Evolutionary conservation across 2,797 vertebrate species (phyloP).

Genomic region (Ataeniobius toweri): DNA sequence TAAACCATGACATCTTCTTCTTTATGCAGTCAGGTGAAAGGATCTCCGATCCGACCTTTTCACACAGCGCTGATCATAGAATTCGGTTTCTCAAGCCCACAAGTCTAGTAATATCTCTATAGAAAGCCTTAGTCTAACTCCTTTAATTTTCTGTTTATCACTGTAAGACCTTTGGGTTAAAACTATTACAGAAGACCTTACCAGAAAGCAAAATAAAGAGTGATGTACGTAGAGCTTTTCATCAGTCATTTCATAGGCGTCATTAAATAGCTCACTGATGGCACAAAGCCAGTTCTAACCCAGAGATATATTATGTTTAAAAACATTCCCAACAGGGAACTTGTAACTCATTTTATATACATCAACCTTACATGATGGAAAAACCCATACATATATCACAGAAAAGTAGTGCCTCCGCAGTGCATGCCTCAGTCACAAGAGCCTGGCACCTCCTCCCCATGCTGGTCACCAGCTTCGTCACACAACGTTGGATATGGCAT

Average conservation of each 20-base stretch:
- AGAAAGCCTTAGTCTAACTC: no score
- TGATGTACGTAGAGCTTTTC: neutral
- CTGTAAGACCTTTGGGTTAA: neutral
- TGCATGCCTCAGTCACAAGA: no score
- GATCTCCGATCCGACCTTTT: neutral
- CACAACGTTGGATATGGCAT: no score
- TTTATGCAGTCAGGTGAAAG: neutral
- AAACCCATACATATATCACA: no score
- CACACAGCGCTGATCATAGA: neutral
- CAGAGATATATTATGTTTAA: neutral
- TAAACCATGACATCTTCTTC: no score
- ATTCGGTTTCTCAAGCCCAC: neutral
- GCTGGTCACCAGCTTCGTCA: no score
- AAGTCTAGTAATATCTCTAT: no score
- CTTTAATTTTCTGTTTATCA: neutral
- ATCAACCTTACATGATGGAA: no score
- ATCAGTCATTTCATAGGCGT: neutral
- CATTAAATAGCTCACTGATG: neutral
- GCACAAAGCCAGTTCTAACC: neutral
- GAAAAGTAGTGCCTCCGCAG: no score
- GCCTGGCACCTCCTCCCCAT: no score
- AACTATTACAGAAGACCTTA: neutral
- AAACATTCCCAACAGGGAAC: neutral
- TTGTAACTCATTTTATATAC: no score
- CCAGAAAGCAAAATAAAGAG: neutral